phyloP scores from a whole-genome alignment of 2,888 invertebrate genomes.

The Leucania comma region DNA sequence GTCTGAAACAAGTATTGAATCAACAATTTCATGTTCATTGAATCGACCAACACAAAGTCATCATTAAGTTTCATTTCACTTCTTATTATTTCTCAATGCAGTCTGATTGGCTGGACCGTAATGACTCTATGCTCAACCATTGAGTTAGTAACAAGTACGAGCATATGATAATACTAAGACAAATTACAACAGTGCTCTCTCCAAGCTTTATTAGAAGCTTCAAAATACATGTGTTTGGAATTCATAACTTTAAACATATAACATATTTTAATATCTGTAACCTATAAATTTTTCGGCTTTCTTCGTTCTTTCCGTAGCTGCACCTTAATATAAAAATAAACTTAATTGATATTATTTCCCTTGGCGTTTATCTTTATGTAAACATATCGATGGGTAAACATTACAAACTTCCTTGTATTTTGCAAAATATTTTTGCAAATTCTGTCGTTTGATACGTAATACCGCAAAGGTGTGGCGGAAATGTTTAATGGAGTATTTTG shows the following conservation, averaged over 20 bases:
- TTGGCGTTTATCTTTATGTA: conserved; percentile 12
- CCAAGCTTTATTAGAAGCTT: background rate
- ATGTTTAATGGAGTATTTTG: conserved; percentile 11
- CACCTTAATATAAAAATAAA: background rate
- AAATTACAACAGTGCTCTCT: background rate
- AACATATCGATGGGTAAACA: conserved; percentile 12
- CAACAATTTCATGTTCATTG: conserved; percentile 33
- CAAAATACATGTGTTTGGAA: too few species aligned
- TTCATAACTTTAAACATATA: background rate
- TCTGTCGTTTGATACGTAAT: background rate
- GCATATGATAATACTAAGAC: background rate
- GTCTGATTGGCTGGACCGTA: background rate
- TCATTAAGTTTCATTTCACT: conserved; percentile 16
- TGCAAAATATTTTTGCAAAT: conserved; percentile 17
- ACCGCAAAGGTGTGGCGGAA: conserved; percentile 26
- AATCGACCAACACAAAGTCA: conserved; percentile 23
- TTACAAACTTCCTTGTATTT: conserved; percentile 18
- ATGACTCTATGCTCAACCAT: background rate
- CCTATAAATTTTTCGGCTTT: background rate
- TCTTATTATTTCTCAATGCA: conserved; percentile 8
- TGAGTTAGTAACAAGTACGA: background rate
- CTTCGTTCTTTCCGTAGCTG: background rate
- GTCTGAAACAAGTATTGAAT: conserved; percentile 26
- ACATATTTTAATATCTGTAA: too few species aligned
- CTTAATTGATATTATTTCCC: background rate